Conservation (phyloP, 2,113 vertebrate species). For the zebrafish (Danio rerio) region GRCz12tu NC_133177.1:18129001-18129500, state of each 20-base stretch:
- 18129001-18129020: too few species aligned
- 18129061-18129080: too few species aligned
- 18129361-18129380: slow-evolving; percentile 55
- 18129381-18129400: slow-evolving; percentile 38
- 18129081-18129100: background rate
- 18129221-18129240: background rate
- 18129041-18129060: too few species aligned
- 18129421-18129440: slow-evolving; percentile 53
- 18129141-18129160: background rate
- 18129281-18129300: background rate
- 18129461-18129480: slow-evolving; percentile 52
- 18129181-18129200: background rate
- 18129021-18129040: too few species aligned
- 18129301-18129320: background rate
- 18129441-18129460: slow-evolving; percentile 55
- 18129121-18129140: background rate
- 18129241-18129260: background rate
- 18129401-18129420: slow-evolving; percentile 47
- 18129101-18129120: background rate
- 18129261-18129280: slow-evolving; percentile 7
- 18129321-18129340: slow-evolving; percentile 12
- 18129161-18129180: background rate
- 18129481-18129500: slow-evolving; percentile 3
- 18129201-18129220: background rate
- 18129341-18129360: slow-evolving; percentile 25